A percentile compares a stretch with the other conserved stretches of the same genome.
These are phyloP conservation scores for Turnix velox DNA, from an alignment of 2,113 vertebrate genomes.

Conservation along the genomic window DNA sequence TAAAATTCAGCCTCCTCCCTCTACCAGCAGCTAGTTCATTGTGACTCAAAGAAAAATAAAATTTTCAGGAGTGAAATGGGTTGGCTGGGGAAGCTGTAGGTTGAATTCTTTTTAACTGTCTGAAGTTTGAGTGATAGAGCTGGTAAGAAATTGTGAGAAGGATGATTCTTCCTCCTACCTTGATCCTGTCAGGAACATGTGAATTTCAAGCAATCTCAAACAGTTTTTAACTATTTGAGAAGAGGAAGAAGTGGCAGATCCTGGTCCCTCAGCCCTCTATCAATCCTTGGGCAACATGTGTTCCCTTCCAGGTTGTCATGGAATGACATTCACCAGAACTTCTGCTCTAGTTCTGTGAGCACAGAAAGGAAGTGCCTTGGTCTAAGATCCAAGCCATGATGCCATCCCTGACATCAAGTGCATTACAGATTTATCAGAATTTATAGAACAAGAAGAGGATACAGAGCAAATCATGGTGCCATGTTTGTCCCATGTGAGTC, in stretches of 20 bases:
- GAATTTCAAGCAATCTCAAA: background rate
- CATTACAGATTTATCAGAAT: fast-evolving
- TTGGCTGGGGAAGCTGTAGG: background rate
- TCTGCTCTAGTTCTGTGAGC: background rate
- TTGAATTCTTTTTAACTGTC: background rate
- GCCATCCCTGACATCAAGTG: background rate
- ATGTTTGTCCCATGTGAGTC: too few relatives aligned
- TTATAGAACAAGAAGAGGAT: background rate
- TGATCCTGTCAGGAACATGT: background rate
- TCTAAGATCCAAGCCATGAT: background rate
- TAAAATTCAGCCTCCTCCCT: background rate
- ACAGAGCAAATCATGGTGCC: background rate
- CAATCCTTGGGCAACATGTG: background rate
- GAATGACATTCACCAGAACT: background rate
- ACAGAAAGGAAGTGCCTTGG: background rate
- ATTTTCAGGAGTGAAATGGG: background rate
- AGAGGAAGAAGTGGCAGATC: background rate
- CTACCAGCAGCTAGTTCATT: background rate
- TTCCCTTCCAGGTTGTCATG: fast-evolving
- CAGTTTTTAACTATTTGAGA: background rate
- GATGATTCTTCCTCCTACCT: background rate
- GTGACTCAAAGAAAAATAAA: background rate
- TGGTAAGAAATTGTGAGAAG: background rate
- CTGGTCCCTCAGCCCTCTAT: background rate
- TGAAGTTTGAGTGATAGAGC: background rate